Percentiles rank a stretch among this genome's conserved stretches.
These are phyloP conservation scores for Elegia similella DNA, from an alignment of 2,888 invertebrate species.

Conservation along the genomic window DNA sequence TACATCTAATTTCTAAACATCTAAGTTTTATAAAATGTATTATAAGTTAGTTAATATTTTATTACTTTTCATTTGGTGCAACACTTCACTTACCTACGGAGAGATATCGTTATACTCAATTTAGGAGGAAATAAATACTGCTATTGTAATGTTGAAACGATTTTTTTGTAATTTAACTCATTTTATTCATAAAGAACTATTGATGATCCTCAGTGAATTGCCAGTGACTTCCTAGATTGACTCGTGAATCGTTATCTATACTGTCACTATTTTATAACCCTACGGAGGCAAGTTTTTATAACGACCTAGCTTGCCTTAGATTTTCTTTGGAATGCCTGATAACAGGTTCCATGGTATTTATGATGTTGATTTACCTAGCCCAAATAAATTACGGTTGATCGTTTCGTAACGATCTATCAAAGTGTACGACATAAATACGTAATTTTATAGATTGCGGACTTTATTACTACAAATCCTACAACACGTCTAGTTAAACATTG, in stretches of 20 bases:
- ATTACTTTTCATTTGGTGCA: too few species aligned
- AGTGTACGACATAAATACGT: slow-evolving; percentile 7
- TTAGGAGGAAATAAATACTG: too few species aligned
- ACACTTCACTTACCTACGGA: too few species aligned
- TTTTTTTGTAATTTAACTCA: too few species aligned
- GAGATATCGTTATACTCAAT: too few species aligned
- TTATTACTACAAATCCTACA: slow-evolving; percentile 25
- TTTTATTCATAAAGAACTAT: too few species aligned
- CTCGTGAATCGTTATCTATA: not conserved
- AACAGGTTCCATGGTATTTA: slow-evolving; percentile 39
- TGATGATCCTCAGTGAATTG: too few species aligned
- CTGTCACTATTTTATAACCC: not conserved
- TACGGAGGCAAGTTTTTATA: slow-evolving; percentile 54
- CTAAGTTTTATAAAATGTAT: too few species aligned
- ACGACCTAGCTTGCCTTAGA: slow-evolving; percentile 40
- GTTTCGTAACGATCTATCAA: slow-evolving; percentile 12
- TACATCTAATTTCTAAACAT: too few species aligned
- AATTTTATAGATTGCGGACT: slow-evolving; percentile 18
- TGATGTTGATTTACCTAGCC: slow-evolving; percentile 32
- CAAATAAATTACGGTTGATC: slow-evolving; percentile 23
- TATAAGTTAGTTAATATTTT: too few species aligned
- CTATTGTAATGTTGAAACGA: too few species aligned
- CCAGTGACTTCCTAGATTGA: too few species aligned
- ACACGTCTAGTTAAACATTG: slow-evolving; percentile 1
- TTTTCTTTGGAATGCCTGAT: slow-evolving; percentile 49